phyloP scores from a whole-genome alignment of 30 jellyfish, hydroid and myxozoan species.

The Mastigias papua region DNA sequence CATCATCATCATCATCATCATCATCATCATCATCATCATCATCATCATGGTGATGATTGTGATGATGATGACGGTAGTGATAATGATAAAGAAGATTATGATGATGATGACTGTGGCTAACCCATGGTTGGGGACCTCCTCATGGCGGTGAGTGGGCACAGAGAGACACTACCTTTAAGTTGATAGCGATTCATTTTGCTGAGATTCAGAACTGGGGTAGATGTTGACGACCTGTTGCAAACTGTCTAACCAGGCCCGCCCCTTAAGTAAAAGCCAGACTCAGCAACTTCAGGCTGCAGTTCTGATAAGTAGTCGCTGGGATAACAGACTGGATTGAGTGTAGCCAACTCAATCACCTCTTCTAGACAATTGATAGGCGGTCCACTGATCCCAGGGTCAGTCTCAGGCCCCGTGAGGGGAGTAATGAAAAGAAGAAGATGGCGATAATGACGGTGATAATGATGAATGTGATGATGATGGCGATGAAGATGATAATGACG shows the following conservation, averaged over 20 bases:
- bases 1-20: too few species aligned
- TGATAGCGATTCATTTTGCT: background rate
- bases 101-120: background rate
- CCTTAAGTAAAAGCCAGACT: background rate
- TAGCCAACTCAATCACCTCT: background rate
- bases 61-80: background rate
- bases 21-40: too few species aligned
- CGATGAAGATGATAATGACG: background rate
- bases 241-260: background rate
- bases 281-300: background rate
- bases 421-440: background rate
- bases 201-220: background rate
- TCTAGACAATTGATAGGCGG: background rate
- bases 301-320: background rate
- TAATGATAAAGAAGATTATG: background rate
- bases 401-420: background rate
- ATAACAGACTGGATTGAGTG: background rate
- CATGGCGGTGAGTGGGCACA: background rate
- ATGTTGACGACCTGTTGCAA: background rate
- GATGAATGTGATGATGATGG: constrained; percentile 8
- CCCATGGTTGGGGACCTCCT: background rate
- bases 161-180: background rate
- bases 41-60: constrained; percentile 1
- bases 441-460: constrained; percentile 1
- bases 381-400: background rate